Evolutionary conservation across 2,113 vertebrate species (phyloP), one percentile per base, ranked within the genome.

Genomic region (Stigmatopora argus): DNA sequence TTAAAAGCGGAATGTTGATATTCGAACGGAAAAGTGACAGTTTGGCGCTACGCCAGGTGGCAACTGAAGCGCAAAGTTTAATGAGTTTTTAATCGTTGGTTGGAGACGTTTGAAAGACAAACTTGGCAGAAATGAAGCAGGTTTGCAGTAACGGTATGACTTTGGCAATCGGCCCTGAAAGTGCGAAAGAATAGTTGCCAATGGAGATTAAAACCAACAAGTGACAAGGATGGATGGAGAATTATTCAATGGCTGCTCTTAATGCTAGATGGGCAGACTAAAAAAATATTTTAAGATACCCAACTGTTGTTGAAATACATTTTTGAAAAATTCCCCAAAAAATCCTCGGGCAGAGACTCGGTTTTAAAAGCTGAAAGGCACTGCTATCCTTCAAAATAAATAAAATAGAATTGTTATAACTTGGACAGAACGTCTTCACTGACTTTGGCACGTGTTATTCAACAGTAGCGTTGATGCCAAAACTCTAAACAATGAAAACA

Each of bases 21-120:
- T 70, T 72, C 63, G 67, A 69, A 71, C 35, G 46, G 58, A 55
- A 66, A 52, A 55, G 46, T 60, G 70, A 45, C 61, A 70, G 67
- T 70, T 72, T 64, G 15, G 49, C 55, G 65, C 35, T 59, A 64
- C 14, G 64, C 57, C 66, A 71, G 66, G 66, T 48, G 53, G 52
- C 66, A 56, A 49, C 52, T 61, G 49, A 47, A 53, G 62, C 13
- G 3, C 26, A 26, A 48, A 48, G 59, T 65, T 62, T 26, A 62
- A 8, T 34, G 34, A 31, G 48, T 26, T n/a, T 18, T 53, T 61
- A 7, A 61, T 23, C 58, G 4, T 61, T 14, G 0, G 6, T 45
- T 45, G 7, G 13, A 61, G 59, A 49, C 35, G 44, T 61, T 26
- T 23, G 38, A 47, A 47, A 59, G 35, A 11, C 59, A 61, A 70